phyloP scores from a whole-genome alignment of 2,888 invertebrate species.

The Fissipunctia ypsillon region DNA sequence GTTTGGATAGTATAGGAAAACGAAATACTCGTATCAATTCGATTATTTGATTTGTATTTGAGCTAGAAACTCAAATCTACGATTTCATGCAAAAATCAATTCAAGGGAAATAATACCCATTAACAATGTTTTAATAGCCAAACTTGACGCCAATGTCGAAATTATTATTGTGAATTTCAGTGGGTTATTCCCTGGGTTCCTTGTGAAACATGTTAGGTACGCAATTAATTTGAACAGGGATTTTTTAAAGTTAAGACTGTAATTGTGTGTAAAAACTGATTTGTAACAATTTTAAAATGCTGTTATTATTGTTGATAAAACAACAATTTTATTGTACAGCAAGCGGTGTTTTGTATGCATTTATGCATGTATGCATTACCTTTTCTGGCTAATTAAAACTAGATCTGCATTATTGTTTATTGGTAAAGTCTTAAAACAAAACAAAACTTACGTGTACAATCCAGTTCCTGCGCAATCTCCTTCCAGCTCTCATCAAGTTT shows the following conservation, averaged over 20 bases:
- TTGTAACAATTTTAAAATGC: no score
- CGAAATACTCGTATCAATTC: neutral
- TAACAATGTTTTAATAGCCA: neutral
- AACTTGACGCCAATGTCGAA: conserved; percentile 4
- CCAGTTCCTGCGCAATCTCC: conserved; percentile 85
- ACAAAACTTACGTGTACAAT: conserved; percentile 83
- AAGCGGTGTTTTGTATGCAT: no score
- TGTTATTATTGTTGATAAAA: no score
- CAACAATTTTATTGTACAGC: no score
- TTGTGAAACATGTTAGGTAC: neutral
- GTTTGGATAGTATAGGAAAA: neutral
- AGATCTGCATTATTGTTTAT: no score
- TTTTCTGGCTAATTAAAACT: no score
- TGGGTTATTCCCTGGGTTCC: neutral
- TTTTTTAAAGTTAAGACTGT: no score
- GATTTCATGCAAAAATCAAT: conserved; percentile 3
- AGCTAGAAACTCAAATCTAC: neutral
- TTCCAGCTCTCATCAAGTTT: conserved; percentile 88
- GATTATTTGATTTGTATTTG: neutral
- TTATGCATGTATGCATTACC: no score
- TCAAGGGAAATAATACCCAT: conserved; percentile 7
- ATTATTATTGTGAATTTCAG: neutral
- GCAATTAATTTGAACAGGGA: no score
- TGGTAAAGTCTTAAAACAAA: no score
- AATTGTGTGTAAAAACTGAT: no score